Conservation (phyloP, 1,140 invertebrate genomes). For the Danaus melanippus region DNA sequence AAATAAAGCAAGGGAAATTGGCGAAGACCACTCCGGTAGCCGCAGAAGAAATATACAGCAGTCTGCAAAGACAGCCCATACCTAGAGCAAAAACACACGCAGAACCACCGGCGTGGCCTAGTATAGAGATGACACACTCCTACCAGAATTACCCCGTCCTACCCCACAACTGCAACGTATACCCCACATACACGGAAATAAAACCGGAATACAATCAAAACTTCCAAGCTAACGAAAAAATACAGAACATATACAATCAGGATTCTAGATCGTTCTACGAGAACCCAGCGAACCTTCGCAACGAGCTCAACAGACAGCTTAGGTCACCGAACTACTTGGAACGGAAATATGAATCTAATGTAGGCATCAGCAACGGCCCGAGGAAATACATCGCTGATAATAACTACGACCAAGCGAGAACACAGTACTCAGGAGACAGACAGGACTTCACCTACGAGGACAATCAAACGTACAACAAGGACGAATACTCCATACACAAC, state of each 20-base stretch:
- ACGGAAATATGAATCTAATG: constrained; percentile 50
- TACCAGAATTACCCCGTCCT: constrained; percentile 61
- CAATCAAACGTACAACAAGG: constrained; percentile 33
- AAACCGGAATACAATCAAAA: constrained; percentile 50
- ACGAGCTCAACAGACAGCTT: constrained; percentile 31
- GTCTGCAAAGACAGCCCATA: constrained; percentile 73
- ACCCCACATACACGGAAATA: constrained; percentile 59
- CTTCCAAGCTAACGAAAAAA: constrained; percentile 35
- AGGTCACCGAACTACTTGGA: constrained; percentile 48
- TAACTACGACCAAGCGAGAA: constrained; percentile 43
- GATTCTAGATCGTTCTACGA: constrained; percentile 52
- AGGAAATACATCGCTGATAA: constrained; percentile 52
- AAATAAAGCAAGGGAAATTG: constrained; percentile 88
- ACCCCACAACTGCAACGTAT: constrained; percentile 55
- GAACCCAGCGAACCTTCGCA: constrained; percentile 46
- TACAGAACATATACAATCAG: constrained; percentile 43
- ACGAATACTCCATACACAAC: constrained; percentile 47
- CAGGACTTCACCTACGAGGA: too few relatives aligned
- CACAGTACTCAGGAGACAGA: constrained; percentile 16
- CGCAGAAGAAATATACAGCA: constrained; percentile 70
- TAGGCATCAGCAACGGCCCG: constrained; percentile 52
- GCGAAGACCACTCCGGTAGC: constrained; percentile 69
- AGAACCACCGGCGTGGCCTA: constrained; percentile 59
- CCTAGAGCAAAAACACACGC: constrained; percentile 74
- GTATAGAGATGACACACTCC: constrained; percentile 47